phyloP scores from a whole-genome alignment of 2,113 vertebrate species.

The Astur gentilis region DNA sequence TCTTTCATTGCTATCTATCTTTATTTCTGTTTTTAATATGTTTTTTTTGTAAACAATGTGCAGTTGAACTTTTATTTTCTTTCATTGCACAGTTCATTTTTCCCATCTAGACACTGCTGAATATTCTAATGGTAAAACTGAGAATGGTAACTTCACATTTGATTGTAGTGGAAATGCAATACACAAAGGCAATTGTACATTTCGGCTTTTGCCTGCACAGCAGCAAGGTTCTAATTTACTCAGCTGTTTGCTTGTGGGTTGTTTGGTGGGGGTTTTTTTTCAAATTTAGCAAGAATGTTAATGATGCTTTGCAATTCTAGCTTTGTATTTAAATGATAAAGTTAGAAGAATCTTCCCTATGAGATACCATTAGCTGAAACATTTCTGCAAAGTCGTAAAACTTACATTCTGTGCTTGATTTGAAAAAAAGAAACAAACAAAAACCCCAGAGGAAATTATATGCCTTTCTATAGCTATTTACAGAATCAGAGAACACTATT shows the following conservation, averaged over 20 bases:
- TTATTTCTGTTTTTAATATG: neutral
- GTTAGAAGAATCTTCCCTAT: neutral
- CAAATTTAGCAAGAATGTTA: neutral
- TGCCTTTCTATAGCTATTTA: neutral
- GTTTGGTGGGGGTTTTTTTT: neutral
- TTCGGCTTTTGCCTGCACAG: neutral
- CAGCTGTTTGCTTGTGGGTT: neutral
- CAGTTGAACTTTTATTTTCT: neutral
- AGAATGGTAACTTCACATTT: neutral
- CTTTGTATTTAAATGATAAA: neutral
- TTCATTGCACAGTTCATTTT: neutral
- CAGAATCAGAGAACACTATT: neutral
- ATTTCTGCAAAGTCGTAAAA: neutral
- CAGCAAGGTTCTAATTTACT: constrained; percentile 2
- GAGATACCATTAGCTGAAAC: neutral
- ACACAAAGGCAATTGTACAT: neutral
- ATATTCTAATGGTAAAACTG: neutral
- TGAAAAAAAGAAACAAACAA: neutral
- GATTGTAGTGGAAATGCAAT: neutral
- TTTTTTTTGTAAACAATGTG: neutral
- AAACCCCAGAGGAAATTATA: neutral
- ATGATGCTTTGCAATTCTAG: neutral
- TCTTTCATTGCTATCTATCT: neutral
- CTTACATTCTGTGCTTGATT: neutral
- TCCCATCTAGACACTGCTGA: neutral